Base-by-base conservation (phyloP, 2,113 vertebrate species). In the Tretioscincus oriximinensis region DNA sequence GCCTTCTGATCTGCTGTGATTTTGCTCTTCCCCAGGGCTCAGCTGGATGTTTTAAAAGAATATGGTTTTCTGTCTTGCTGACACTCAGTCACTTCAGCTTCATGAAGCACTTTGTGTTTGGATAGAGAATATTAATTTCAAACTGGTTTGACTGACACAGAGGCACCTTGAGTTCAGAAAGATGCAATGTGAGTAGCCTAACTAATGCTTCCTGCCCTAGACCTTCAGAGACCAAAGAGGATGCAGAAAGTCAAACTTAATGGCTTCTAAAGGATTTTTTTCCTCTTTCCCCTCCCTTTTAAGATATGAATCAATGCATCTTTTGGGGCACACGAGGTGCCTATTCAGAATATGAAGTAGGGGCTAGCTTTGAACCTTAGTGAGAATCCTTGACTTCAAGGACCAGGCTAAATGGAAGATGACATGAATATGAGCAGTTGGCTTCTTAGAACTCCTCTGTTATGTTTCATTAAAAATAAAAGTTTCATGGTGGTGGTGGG, bases 291-390 rank as follows among this genome's bases (percentile, higher is more conserved):
- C 9, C 24, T 63, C 21, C 86, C 85, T 90, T 92, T 90, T 82
- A 86, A 89, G 87, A 92, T 92, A 92, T 79, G 87, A 92, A 91
- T 92, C 89, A 85, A 87, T 87, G 86, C 80, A 90, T 83, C 90
- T 82, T 77, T 88, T 86, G 18, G 10, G 87, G 80, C 90, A 81
- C 89, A 77, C 26, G 80, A 88, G 88, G 85, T 88, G 84, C 89
- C 88, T 88, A 87, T 89, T 84, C 10, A 0, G 92, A 92, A 92
- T 93, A 84, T 87, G 81, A 93, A 92, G 70, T 76, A 89, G 66
- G 71, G 73, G 75, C 85, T 18, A 78, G 84, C 90, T 92, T 91
- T 91, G 90, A 93, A 90, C 84, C 2, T 0, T 77, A 88, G 87
- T 21, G 0, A 88, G 87, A 87, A 87, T 78, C 72, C 71, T 88